phyloP scores from a whole-genome alignment of 2,797 vertebrate genomes.

The Hypotaenidia okinawae region DNA sequence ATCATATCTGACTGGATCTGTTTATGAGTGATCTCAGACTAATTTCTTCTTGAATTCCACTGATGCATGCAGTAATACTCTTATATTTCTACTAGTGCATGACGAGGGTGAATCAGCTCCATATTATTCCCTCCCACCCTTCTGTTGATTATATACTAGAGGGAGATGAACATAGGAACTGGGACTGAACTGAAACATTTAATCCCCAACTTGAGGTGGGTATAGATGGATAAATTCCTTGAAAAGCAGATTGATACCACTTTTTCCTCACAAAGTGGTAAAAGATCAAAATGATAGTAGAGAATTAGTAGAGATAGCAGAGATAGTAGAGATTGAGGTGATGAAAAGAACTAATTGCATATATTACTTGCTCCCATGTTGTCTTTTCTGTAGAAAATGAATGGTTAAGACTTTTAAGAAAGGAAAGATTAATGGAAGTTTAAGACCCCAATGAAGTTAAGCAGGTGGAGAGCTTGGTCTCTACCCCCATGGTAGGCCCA shows the following conservation, averaged over 20 bases:
- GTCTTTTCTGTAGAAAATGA: not conserved
- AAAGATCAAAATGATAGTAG: not conserved
- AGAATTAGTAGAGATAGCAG: not conserved
- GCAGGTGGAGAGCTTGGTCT: not conserved
- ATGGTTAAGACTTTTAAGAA: not conserved
- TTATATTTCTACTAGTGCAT: not conserved
- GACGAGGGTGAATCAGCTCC: constrained; percentile 32
- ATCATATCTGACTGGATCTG: constrained; percentile 42
- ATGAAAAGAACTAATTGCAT: not conserved
- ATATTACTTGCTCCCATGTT: not conserved
- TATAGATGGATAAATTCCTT: not conserved
- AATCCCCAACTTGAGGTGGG: not conserved
- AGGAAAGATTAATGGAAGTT: not conserved
- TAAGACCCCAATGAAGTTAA: not conserved
- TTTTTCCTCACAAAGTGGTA: not conserved
- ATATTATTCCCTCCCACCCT: not conserved
- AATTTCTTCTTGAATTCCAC: constrained; percentile 32
- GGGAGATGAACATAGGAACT: not conserved
- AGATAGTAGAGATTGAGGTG: not conserved
- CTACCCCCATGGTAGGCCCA: not conserved
- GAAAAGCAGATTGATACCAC: not conserved
- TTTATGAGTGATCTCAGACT: constrained; percentile 24
- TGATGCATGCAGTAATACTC: constrained; percentile 20
- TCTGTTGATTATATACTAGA: not conserved
- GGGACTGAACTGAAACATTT: not conserved